Evolutionary conservation across 2,888 invertebrate species (phyloP).

Genomic region (Hypena proboscidalis): DNA sequence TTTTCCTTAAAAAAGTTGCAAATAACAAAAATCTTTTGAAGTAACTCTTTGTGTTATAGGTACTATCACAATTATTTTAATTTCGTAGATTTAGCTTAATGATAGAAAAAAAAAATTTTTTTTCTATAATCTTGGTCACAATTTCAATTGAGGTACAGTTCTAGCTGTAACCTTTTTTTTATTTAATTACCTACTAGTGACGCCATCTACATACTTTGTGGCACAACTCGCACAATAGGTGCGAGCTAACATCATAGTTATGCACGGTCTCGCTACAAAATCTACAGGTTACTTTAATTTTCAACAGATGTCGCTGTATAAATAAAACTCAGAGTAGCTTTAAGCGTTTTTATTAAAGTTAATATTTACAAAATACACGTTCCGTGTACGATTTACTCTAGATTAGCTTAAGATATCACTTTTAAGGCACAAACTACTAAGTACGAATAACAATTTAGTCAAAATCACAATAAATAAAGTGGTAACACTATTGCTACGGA

Average conservation of each 20-base stretch:
- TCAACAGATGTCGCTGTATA: conserved; percentile 14
- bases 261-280: neutral
- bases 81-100: too few species aligned
- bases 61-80: too few species aligned
- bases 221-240: too few species aligned
- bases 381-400: conserved; percentile 30
- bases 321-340: conserved; percentile 27
- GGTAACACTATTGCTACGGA: conserved; percentile 52
- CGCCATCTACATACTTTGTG: too few species aligned
- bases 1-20: too few species aligned
- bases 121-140: too few species aligned
- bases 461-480: conserved; percentile 67
- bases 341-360: conserved; percentile 39
- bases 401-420: conserved; percentile 60
- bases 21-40: too few species aligned
- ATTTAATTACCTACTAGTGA: too few species aligned
- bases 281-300: neutral
- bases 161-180: too few species aligned
- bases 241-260: neutral
- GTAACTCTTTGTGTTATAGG: too few species aligned
- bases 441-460: conserved; percentile 49
- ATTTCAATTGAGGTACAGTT: too few species aligned
- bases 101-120: too few species aligned
- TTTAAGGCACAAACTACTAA: conserved; percentile 60
- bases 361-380: conserved; percentile 52